Conservation (phyloP, 2,113 vertebrate species). For the Natator depressus region DNA sequence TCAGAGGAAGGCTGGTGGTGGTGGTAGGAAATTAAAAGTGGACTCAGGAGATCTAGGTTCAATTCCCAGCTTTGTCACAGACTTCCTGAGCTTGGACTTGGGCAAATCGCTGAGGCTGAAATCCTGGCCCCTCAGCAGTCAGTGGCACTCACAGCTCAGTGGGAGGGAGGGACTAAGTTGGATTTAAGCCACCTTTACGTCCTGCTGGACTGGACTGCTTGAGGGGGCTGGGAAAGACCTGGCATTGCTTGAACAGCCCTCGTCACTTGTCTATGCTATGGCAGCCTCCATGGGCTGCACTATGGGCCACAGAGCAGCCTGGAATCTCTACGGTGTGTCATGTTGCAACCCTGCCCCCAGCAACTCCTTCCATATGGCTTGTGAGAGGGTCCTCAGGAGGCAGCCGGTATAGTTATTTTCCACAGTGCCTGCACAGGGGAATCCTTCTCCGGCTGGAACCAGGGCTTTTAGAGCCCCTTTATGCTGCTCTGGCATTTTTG, state of each 20-base stretch:
- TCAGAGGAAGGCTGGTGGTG: not conserved
- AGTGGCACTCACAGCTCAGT: not conserved
- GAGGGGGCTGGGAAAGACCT: not conserved
- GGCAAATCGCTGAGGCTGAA: not conserved
- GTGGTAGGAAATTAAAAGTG: not conserved
- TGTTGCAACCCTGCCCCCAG: rapidly evolving
- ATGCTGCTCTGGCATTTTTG: not conserved
- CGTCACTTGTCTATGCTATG: rapidly evolving
- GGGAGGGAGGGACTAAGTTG: not conserved
- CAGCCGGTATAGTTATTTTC: not conserved
- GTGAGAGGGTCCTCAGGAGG: not conserved
- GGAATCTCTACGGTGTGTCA: rapidly evolving
- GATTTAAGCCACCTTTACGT: not conserved
- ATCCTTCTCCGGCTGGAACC: not conserved
- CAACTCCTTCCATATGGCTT: not conserved
- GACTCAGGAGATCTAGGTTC: not conserved
- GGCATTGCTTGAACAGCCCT: not conserved
- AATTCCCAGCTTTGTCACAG: not conserved
- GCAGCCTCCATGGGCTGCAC: not conserved
- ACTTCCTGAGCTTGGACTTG: not conserved
- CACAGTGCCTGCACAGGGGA: not conserved
- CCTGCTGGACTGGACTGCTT: not conserved
- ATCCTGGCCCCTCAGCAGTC: not conserved
- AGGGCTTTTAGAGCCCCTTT: not conserved
- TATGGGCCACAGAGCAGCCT: not conserved